Evolutionary conservation across 2,888 invertebrate species (phyloP), one percentile per base, ranked within the genome.

Genomic region (Tuta absoluta): DNA sequence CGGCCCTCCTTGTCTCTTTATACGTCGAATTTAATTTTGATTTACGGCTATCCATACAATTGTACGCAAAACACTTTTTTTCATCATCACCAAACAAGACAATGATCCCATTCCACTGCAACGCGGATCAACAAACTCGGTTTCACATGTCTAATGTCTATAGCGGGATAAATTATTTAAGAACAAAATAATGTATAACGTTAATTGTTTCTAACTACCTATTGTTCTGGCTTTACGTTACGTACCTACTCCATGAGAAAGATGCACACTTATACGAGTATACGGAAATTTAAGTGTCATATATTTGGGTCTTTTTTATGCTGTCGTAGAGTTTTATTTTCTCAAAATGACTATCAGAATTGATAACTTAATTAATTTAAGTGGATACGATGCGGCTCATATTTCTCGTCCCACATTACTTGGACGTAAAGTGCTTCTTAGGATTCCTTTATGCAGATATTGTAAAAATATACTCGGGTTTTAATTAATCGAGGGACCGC

Each of bases 21-120:
- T 85, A 84, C 82, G 78, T 87, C 85, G 89, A 90, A 89, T 90
- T 89, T 89, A 89, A 90, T 91, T 91, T 91, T 91, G 91, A 91
- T 91, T 91, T 91, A 91, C 87, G 85, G 79, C 80, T 78, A 77
- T 83, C 79, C 79, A 82, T 75, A 86, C 87, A 86, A 87, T 87
- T 86, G 87, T 87, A 84, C 84, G 86, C 86, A 78, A 88, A 87
- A 87, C 78, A 78, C 82, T 79, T 81, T 78, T 78, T 72, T 78
- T 78, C 71, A 70, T 73, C 75, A 72, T 67, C 72, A 72, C 67
- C 67, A 68, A 72, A 41, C 48, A 49, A 53, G 60, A 61, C 49
- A 61, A 61, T 33, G 61, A 48, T 49, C 48, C 19, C 24, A 12
- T 19, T 59, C 38, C 17, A 2, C 61, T 19, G 48, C 33, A 12